Conservation (phyloP, 2,113 vertebrate genomes). For the Procavia capensis region DNA sequence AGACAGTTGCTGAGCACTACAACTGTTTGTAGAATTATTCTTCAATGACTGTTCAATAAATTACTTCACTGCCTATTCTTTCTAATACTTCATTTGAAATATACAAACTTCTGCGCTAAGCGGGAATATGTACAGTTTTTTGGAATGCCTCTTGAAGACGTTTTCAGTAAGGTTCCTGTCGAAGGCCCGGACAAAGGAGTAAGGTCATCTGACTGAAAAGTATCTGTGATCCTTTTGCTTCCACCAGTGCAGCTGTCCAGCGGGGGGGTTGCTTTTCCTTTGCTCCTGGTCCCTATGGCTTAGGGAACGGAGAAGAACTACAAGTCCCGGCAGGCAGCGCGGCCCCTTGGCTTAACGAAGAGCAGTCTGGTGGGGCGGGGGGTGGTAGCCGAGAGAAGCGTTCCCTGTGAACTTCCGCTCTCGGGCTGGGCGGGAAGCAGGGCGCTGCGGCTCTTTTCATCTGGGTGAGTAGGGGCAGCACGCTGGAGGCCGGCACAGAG, state of each 20-base stretch:
- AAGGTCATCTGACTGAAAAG: not conserved
- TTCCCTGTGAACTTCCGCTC: not conserved
- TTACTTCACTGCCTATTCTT: not conserved
- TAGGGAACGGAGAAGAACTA: conserved; percentile 60
- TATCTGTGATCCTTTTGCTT: fast-evolving
- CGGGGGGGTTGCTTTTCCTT: too few species aligned
- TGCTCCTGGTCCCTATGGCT: fast-evolving
- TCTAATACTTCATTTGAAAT: not conserved
- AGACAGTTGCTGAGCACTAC: too few species aligned
- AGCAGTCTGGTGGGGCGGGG: fast-evolving
- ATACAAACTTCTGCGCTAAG: not conserved
- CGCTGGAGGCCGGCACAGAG: fast-evolving
- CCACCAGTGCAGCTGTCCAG: fast-evolving
- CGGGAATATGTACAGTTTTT: not conserved
- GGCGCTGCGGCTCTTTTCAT: conserved; percentile 16
- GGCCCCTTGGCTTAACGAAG: conserved; percentile 6
- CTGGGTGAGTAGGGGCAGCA: conserved; percentile 16
- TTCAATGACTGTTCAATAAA: not conserved
- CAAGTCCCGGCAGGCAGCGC: conserved; percentile 83
- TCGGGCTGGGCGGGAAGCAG: not conserved
- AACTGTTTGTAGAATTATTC: not conserved
- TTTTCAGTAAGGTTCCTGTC: not conserved
- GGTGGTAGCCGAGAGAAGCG: not conserved
- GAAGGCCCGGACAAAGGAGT: not conserved
- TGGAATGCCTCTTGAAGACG: not conserved